phyloP scores from a whole-genome alignment of 2,888 invertebrate species.

The Torymus auratus region DNA sequence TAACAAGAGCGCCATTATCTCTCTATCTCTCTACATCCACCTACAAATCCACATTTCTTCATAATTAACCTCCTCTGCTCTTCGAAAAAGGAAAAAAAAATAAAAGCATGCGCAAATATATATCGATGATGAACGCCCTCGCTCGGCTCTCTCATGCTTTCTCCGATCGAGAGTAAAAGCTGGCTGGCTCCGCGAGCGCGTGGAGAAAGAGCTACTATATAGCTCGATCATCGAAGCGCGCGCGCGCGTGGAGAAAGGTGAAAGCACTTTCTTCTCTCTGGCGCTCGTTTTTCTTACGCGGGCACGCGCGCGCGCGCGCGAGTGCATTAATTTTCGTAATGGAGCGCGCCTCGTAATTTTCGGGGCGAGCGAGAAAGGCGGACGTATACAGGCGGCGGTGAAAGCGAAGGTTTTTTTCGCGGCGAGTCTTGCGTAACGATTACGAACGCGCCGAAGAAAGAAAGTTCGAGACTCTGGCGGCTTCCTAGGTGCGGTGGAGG shows the following conservation, averaged over 20 bases:
- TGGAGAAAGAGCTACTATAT: constrained; percentile 47
- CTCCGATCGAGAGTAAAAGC: constrained; percentile 76
- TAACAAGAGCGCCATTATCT: too few species aligned
- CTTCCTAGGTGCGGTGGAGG: too few species aligned
- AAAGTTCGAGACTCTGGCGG: too few species aligned
- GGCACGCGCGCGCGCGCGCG: neutral
- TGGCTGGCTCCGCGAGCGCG: constrained; percentile 48
- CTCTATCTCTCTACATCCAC: too few species aligned
- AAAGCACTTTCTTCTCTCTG: constrained; percentile 72
- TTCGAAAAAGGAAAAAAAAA: too few species aligned
- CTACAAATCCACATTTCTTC: too few species aligned
- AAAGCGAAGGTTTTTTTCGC: constrained; percentile 48
- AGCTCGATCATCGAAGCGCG: constrained; percentile 62
- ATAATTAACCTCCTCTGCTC: too few species aligned
- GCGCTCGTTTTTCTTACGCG: neutral
- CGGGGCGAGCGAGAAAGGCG: neutral
- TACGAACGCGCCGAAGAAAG: too few species aligned
- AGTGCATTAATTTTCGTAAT: constrained; percentile 40
- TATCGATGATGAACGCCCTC: too few species aligned
- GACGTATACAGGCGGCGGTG: constrained; percentile 13
- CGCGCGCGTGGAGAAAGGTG: constrained; percentile 73
- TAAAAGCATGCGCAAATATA: too few species aligned
- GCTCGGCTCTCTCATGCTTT: constrained; percentile 65
- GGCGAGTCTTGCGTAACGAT: too few species aligned
- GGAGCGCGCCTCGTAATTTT: constrained; percentile 11